These are phyloP conservation scores for Nymphalis urticae DNA, from an alignment of 2,888 invertebrate species.

Conservation along the genomic window DNA sequence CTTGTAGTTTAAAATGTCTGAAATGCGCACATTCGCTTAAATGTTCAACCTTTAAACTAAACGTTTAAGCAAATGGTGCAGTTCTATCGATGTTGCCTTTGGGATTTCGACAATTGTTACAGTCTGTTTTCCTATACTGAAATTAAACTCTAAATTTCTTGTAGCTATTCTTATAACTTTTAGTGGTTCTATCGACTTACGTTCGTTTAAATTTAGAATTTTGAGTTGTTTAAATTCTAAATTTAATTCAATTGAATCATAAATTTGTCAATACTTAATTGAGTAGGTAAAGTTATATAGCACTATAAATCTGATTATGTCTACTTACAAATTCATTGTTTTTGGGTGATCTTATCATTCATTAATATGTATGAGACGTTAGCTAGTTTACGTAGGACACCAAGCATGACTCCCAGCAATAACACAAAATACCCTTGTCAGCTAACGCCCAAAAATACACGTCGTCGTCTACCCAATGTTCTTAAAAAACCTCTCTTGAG, in stretches of 20 bases:
- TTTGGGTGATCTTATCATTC: slow-evolving; percentile 30
- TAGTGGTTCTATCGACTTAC: background rate
- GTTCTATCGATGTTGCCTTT: slow-evolving; percentile 2
- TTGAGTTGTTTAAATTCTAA: no score
- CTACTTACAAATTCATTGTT: slow-evolving; percentile 14
- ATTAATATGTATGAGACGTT: slow-evolving; percentile 68
- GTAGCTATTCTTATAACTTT: background rate
- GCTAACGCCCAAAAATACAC: background rate
- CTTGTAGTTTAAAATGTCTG: background rate
- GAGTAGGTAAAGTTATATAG: no score
- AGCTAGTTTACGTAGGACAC: slow-evolving; percentile 56
- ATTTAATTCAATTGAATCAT: no score
- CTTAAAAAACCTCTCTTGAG: slow-evolving; percentile 54
- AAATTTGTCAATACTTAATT: background rate
- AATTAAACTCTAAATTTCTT: background rate
- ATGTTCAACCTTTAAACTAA: slow-evolving; percentile 6
- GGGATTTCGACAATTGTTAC: slow-evolving; percentile 6
- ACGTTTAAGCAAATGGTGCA: slow-evolving; percentile 8
- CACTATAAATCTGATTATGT: slow-evolving; percentile 16
- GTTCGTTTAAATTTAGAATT: no score
- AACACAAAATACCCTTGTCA: slow-evolving; percentile 69
- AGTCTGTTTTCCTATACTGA: background rate
- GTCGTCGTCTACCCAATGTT: slow-evolving; percentile 60
- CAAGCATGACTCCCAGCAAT: slow-evolving; percentile 46
- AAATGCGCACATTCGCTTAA: slow-evolving; percentile 1